Conservation (phyloP, 2,797 vertebrate genomes). For the Sebastes vulpes region DNA sequence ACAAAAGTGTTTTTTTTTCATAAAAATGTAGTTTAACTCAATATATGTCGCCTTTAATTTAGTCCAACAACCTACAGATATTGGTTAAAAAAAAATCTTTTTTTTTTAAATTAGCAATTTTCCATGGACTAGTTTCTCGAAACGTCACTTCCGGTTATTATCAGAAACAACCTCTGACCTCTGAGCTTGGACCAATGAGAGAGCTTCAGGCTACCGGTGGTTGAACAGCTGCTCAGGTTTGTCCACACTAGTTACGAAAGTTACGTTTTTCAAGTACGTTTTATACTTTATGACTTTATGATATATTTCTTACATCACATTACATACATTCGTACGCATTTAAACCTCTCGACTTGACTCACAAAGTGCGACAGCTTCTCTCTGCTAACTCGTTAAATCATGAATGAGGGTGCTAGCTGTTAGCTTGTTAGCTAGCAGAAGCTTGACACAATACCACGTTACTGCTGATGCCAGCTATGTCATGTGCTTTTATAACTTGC, state of each 20-base stretch:
- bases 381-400: not conserved
- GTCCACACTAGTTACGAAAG: slow-evolving; percentile 40
- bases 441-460: not conserved
- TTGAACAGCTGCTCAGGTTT: slow-evolving; percentile 35
- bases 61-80: accelerated
- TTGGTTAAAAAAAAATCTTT: too few relatives aligned
- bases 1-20: not conserved
- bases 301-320: too few relatives aligned
- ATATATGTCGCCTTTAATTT: not conserved
- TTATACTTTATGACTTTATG: accelerated
- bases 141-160: not conserved
- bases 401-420: slow-evolving; percentile 46
- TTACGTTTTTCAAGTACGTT: not conserved
- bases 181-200: slow-evolving; percentile 60
- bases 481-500: not conserved
- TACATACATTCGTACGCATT: too few relatives aligned
- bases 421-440: slow-evolving; percentile 56
- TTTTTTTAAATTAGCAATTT: too few relatives aligned
- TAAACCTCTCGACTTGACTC: not conserved
- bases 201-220: slow-evolving; percentile 39
- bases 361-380: not conserved
- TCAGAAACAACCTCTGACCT: slow-evolving; percentile 75
- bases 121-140: not conserved
- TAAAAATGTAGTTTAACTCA: not conserved
- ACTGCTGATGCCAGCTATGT: not conserved